phyloP scores from a whole-genome alignment of 2,797 vertebrate species.

The Liparis tanakae region DNA sequence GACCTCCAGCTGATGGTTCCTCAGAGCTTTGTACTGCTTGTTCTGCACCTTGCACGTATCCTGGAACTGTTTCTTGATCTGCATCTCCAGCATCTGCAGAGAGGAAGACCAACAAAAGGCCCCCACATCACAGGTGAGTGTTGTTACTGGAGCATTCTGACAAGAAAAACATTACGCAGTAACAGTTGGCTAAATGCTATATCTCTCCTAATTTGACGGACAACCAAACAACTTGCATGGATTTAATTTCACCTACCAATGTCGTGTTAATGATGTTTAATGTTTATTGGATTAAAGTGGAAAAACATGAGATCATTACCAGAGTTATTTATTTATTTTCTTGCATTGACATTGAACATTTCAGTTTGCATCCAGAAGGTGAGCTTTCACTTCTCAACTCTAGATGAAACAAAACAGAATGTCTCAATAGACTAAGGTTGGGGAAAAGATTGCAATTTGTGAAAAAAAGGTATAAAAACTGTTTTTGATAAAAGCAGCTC shows the following conservation, averaged over 20 bases:
- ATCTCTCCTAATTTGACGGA: not conserved
- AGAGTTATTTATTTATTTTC: not conserved
- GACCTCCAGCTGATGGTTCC: conserved; percentile 99
- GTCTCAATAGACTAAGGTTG: not conserved
- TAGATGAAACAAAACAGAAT: not conserved
- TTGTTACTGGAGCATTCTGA: not conserved
- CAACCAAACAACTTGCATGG: not conserved
- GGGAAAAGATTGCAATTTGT: conserved; percentile 15
- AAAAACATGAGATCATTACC: not conserved
- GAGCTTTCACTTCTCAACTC: not conserved
- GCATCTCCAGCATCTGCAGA: conserved; percentile 90
- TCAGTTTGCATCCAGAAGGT: conserved; percentile 5
- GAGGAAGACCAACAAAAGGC: not conserved
- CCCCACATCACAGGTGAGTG: not conserved
- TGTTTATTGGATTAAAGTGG: not conserved
- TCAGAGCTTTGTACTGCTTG: conserved; percentile 99
- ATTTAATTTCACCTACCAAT: not conserved
- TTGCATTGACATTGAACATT: conserved; percentile 12
- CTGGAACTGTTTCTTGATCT: conserved; percentile 99
- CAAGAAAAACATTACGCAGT: not conserved
- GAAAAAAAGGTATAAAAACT: not conserved
- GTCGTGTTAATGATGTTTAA: not conserved
- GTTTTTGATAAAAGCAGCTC: conserved; percentile 21
- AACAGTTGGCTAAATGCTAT: not conserved
- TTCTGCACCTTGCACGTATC: conserved; percentile 99